phyloP scores from a whole-genome alignment of 2,888 invertebrate genomes.

The Xanthostigma xanthostigma region DNA sequence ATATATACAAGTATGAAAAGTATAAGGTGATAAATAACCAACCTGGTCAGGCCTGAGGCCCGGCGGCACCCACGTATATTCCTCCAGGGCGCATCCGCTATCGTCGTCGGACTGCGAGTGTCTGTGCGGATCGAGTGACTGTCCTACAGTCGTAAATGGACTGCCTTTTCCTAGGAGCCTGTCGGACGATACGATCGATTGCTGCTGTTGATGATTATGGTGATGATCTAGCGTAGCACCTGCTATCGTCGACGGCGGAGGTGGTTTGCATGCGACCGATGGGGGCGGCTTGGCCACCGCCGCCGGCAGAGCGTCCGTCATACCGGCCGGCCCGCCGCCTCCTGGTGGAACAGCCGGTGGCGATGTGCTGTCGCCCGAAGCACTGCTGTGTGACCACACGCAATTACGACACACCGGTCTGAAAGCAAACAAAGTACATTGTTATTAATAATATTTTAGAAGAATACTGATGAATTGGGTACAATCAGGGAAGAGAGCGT shows the following conservation, averaged over 20 bases:
- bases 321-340: slow-evolving; percentile 28
- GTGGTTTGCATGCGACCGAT: slow-evolving; percentile 26
- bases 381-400: slow-evolving; percentile 43
- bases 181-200: slow-evolving; percentile 36
- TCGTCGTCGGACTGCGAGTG: slow-evolving; percentile 94
- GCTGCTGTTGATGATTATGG: slow-evolving; percentile 21
- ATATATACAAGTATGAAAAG: too few species aligned
- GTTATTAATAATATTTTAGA: too few species aligned
- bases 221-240: too few species aligned
- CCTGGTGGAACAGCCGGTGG: slow-evolving; percentile 31
- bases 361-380: slow-evolving; percentile 31
- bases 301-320: slow-evolving; percentile 27
- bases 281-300: slow-evolving; percentile 29
- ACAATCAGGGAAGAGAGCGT: too few species aligned
- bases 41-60: slow-evolving; percentile 95
- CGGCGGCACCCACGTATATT: slow-evolving; percentile 97
- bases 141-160: slow-evolving; percentile 25
- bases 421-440: slow-evolving; percentile 27
- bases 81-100: slow-evolving; percentile 93
- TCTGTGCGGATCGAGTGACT: slow-evolving; percentile 52
- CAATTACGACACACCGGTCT: slow-evolving; percentile 76
- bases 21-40: slow-evolving; percentile 16
- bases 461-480: too few species aligned
- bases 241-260: slow-evolving; percentile 5
- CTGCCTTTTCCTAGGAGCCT: slow-evolving; percentile 43